Conservation (phyloP, 1,140 invertebrate genomes). For the Achroia grisella region DNA sequence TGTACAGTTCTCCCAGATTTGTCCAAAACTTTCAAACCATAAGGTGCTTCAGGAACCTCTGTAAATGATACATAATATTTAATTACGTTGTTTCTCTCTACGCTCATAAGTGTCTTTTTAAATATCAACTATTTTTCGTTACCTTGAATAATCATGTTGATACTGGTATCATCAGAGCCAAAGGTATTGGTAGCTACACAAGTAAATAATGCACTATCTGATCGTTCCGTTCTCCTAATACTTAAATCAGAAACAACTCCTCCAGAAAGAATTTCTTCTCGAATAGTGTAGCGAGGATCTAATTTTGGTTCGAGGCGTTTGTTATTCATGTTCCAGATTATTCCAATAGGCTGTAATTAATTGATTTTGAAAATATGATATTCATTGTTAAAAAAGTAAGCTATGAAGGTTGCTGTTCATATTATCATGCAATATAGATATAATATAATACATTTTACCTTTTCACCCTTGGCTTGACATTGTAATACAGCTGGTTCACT, state of each 20-base stretch:
- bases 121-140: conserved; percentile 8
- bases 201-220: conserved; percentile 94
- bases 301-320: conserved; percentile 91
- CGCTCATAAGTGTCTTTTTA: background rate
- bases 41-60: conserved; percentile 96
- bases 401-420: background rate
- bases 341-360: conserved; percentile 84
- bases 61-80: conserved; percentile 17
- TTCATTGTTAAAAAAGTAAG: background rate
- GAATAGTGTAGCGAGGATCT: conserved; percentile 91
- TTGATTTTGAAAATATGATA: background rate
- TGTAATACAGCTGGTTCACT: conserved; percentile 94
- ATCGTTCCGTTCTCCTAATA: conserved; percentile 90
- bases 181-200: conserved; percentile 96
- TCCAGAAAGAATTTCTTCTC: conserved; percentile 90
- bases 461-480: conserved; percentile 97
- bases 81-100: background rate
- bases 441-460: conserved; percentile 65
- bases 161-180: conserved; percentile 95
- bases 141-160: conserved; percentile 97
- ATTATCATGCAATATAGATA: too few relatives aligned
- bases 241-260: conserved; percentile 92
- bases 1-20: conserved; percentile 93
- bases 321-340: conserved; percentile 97
- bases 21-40: conserved; percentile 91